Base-by-base conservation (phyloP, 2,113 vertebrate species). In the Oceanites oceanicus region DNA sequence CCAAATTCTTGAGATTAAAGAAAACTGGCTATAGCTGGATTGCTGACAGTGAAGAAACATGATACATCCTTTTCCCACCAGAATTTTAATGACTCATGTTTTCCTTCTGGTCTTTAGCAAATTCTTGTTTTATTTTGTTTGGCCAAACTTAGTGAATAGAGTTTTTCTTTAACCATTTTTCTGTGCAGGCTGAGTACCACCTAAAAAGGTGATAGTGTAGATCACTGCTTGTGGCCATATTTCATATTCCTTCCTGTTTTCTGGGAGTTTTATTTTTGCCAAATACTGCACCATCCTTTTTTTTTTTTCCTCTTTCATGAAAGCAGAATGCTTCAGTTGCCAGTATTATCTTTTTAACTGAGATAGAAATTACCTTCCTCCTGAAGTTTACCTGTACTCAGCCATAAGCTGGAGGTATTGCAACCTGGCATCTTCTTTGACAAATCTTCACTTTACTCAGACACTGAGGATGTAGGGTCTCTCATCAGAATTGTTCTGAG, bases 41-140 rank as follows among this genome's bases (percentile, higher is more conserved):
- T 86, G 88, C 82, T 94, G 79, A 86, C 90, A 81, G 61, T 30
- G 72, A 71, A 66, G 94, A 92, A 91, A 74, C 19, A 34, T 26
- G 63, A 89, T 73, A 71, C 85, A 58, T 93, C 63, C 87, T 90
- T 95, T 95, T 86, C 90, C 90, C 89, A 92, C 81, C 86, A 95
- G 71, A 86, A 74, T 78, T 58, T 63, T 81, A 53, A 89, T 97
- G 97, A 96, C 84, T 97, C 86, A 94, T 85, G 56, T 91, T 95
- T 97, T 97, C 95, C 86, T 91, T 85, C 90, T 94, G 62, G 30
- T 75, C 91, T 92, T 90, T 65, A 81, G 93, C 88, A 92, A 79
- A 88, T 81, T 88, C 68, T 92, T 86, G 29, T 4, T 86, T 73
- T 92, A 26, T 93, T 97, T 95, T 80, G 14, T 81, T 96, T 95